Evolutionary conservation across 1,140 invertebrate species (phyloP).

Genomic region (Chelonus insularis): DNA sequence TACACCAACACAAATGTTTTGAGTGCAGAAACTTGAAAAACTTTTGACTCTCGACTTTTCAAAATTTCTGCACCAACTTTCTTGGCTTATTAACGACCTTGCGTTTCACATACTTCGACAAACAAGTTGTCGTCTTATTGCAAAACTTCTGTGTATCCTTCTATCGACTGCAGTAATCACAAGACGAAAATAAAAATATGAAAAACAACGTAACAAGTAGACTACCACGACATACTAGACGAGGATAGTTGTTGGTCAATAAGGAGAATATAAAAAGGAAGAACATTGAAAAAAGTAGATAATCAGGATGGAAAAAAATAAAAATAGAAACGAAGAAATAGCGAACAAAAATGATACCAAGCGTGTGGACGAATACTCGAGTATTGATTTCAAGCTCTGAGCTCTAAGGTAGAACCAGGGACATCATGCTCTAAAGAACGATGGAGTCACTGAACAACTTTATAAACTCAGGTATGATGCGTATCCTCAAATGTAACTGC

Average conservation of each 20-base stretch:
- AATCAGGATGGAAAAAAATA: background rate
- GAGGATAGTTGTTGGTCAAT: no score
- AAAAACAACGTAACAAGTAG: background rate
- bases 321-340: no score
- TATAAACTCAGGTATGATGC: no score
- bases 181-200: background rate
- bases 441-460: no score
- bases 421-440: no score
- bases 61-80: background rate
- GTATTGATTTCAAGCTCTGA: no score
- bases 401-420: no score
- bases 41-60: background rate
- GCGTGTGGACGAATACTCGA: no score
- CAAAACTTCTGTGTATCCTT: background rate
- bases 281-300: background rate
- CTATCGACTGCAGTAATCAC: background rate
- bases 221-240: no score
- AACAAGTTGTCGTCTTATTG: background rate
- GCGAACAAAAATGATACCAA: no score
- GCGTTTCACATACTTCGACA: constrained; percentile 4
- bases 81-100: background rate
- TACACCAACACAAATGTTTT: no score
- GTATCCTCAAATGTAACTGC: no score
- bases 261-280: background rate
- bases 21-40: background rate